Evolutionary conservation across 2,113 vertebrate genomes (phyloP).

Genomic region (Perca schrenkii): DNA sequence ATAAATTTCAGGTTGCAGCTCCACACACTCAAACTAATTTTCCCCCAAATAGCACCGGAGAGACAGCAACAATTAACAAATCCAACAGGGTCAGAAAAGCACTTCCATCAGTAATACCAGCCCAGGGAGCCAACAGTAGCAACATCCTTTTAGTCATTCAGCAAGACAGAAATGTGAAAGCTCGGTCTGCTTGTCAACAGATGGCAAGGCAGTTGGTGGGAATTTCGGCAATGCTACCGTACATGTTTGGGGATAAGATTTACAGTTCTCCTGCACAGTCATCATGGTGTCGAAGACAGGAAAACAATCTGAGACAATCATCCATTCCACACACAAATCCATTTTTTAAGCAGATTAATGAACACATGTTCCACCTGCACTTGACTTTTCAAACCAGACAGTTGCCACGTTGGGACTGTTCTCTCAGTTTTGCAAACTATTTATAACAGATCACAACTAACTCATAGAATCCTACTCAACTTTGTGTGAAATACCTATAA

Average conservation of each 20-base stretch:
- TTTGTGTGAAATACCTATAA: not conserved
- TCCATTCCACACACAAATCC: not conserved
- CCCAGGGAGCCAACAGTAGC: slow-evolving; percentile 54
- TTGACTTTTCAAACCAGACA: not conserved
- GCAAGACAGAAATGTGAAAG: slow-evolving; percentile 56
- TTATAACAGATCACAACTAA: not conserved
- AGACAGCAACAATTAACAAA: slow-evolving; percentile 68
- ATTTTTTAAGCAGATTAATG: slow-evolving; percentile 9
- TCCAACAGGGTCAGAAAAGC: slow-evolving; percentile 59
- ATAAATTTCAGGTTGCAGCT: slow-evolving; percentile 54
- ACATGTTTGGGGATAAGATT: slow-evolving; percentile 61
- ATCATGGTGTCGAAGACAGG: slow-evolving; percentile 3
- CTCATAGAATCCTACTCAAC: not conserved
- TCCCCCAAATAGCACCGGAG: slow-evolving; percentile 40
- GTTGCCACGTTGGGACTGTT: not conserved
- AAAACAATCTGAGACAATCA: slow-evolving; percentile 2
- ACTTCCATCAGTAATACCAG: slow-evolving; percentile 63
- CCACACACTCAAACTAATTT: slow-evolving; percentile 14
- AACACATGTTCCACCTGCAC: slow-evolving; percentile 9
- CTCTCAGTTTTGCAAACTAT: not conserved
- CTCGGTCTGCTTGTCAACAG: slow-evolving; percentile 74
- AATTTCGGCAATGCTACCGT: slow-evolving; percentile 72
- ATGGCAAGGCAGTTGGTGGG: slow-evolving; percentile 83
- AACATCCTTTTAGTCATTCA: slow-evolving; percentile 66
- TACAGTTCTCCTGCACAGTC: slow-evolving; percentile 40